Evolutionary conservation across 2,888 invertebrate species (phyloP).

Genomic region (Synergus itoensis): DNA sequence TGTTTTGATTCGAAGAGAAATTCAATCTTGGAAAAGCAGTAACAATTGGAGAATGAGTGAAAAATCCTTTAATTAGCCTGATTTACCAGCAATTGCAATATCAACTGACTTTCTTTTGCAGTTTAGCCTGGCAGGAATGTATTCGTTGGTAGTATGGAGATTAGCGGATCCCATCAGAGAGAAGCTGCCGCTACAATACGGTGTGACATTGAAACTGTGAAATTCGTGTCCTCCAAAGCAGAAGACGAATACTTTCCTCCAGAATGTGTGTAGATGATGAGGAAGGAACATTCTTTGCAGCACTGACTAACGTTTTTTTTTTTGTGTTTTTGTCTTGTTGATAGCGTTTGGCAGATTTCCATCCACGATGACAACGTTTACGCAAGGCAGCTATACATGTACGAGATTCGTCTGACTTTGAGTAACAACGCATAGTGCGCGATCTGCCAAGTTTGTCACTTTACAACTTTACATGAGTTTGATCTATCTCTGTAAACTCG

Average conservation of each 20-base stretch:
- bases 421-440: slow-evolving; percentile 72
- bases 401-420: slow-evolving; percentile 78
- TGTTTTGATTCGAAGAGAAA: not conserved
- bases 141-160: slow-evolving; percentile 53
- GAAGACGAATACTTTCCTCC: slow-evolving; percentile 51
- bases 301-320: slow-evolving; percentile 67
- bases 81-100: slow-evolving; percentile 66
- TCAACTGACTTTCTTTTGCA: slow-evolving; percentile 66
- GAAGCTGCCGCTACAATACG: slow-evolving; percentile 16
- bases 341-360: slow-evolving; percentile 92
- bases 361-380: slow-evolving; percentile 87
- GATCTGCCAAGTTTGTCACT: slow-evolving; percentile 58
- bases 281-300: slow-evolving; percentile 59
- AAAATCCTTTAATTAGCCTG: too few relatives aligned
- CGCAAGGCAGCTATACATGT: slow-evolving; percentile 95
- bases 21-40: not conserved
- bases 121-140: slow-evolving; percentile 65
- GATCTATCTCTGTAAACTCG: not conserved
- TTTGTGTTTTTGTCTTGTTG: slow-evolving; percentile 78
- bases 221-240: not conserved
- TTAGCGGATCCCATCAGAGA: slow-evolving; percentile 7
- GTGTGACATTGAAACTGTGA: not conserved
- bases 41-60: not conserved
- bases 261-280: slow-evolving; percentile 45
- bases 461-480: not conserved